These are phyloP conservation scores for Otolemur crassicaudatus DNA, from an alignment of 2,797 vertebrate genomes.

Conservation along the genomic window DNA sequence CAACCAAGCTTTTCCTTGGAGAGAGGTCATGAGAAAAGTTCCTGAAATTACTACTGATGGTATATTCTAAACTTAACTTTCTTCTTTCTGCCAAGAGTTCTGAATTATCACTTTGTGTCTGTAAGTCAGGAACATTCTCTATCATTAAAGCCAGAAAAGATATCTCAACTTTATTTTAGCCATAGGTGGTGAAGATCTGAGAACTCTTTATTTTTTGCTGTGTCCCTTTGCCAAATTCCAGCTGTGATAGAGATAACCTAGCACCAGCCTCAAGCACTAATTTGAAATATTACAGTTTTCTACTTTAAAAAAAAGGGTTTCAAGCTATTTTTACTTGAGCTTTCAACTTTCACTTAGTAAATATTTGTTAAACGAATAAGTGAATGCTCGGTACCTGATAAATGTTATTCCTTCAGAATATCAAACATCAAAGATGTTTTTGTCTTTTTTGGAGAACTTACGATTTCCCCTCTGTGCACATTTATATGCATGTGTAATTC, in stretches of 20 bases:
- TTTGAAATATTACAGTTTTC: constrained; percentile 48
- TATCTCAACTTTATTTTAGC: constrained; percentile 59
- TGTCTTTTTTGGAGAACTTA: not conserved
- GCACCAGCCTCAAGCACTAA: not conserved
- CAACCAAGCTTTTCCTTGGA: constrained; percentile 18
- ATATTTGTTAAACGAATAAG: constrained; percentile 27
- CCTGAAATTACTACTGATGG: not conserved
- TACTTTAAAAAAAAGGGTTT: not conserved
- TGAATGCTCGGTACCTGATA: not conserved
- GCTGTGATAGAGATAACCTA: constrained; percentile 22
- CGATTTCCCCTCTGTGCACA: not conserved
- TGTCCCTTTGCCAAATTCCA: not conserved
- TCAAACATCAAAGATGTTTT: constrained; percentile 4
- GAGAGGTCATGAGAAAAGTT: constrained; percentile 20
- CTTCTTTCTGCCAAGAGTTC: constrained; percentile 44
- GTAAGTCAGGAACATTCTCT: constrained; percentile 35
- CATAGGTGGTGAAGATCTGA: constrained; percentile 18
- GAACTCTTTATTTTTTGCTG: constrained; percentile 21
- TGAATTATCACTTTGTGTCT: constrained; percentile 48
- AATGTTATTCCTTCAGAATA: not conserved
- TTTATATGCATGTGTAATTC: not conserved
- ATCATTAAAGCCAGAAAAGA: constrained; percentile 48
- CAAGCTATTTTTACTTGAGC: constrained; percentile 48
- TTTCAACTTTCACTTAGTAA: not conserved
- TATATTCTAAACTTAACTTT: constrained; percentile 49